Conservation (phyloP, 2,797 vertebrate species). For the Nannoperca obscura region DNA sequence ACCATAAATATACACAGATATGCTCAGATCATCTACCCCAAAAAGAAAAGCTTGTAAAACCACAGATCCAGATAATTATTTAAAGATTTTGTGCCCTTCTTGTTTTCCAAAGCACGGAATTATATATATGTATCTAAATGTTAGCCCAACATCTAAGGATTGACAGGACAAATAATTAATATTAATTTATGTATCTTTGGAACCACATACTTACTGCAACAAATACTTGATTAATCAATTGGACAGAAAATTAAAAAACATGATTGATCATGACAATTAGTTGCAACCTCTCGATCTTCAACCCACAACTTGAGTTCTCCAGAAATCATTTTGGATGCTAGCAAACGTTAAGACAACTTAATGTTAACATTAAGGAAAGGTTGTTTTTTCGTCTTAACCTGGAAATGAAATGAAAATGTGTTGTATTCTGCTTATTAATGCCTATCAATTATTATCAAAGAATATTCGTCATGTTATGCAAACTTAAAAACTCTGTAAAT, state of each 20-base stretch:
- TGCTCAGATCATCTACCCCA: background rate
- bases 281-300: background rate
- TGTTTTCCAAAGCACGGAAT: background rate
- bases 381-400: background rate
- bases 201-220: background rate
- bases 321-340: background rate
- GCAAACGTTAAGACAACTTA: background rate
- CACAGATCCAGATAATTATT: background rate
- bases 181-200: background rate
- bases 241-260: too few relatives aligned
- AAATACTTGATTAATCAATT: too few relatives aligned
- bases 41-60: background rate
- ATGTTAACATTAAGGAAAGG: too few relatives aligned
- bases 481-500: background rate
- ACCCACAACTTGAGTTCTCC: background rate
- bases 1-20: background rate
- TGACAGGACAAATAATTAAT: background rate
- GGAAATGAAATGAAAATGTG: background rate
- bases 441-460: background rate
- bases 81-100: background rate
- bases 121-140: background rate
- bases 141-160: background rate
- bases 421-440: background rate
- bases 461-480: background rate
- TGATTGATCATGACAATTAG: too few relatives aligned